A percentile compares a stretch with the other conserved stretches of the same genome.
Evolutionary conservation across 2,797 vertebrate genomes (phyloP).

Genomic region (Bradypodion pumilum): DNA sequence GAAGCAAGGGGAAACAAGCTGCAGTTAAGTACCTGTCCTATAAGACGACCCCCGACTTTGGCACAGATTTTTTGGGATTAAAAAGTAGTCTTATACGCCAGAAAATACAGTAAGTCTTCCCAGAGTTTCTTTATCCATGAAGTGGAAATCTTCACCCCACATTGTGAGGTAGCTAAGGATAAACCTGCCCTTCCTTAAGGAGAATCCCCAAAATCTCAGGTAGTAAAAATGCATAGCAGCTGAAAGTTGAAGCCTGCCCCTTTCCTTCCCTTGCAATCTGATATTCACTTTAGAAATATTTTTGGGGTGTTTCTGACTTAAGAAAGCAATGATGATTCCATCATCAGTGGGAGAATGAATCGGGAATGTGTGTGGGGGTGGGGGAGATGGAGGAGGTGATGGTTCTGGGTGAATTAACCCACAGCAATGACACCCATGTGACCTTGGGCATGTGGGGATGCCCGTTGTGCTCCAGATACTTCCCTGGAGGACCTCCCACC

Average conservation of each 20-base stretch:
- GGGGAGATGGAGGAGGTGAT: background rate
- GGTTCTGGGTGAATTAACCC: background rate
- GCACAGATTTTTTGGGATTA: too few relatives aligned
- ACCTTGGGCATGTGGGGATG: background rate
- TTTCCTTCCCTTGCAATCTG: background rate
- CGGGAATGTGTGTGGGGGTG: background rate
- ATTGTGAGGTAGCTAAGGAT: background rate
- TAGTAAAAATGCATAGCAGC: too few relatives aligned
- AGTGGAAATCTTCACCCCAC: background rate
- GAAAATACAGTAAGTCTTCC: too few relatives aligned
- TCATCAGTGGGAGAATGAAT: too few relatives aligned
- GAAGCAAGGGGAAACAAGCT: too few relatives aligned
- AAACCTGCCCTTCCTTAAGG: background rate
- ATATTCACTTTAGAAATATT: background rate
- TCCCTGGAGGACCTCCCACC: constrained; percentile 25
- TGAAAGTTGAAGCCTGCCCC: background rate
- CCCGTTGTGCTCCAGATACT: constrained; percentile 28
- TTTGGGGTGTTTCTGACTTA: too few relatives aligned
- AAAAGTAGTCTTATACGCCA: too few relatives aligned
- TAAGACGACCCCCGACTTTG: too few relatives aligned
- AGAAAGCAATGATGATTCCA: too few relatives aligned
- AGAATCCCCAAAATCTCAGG: background rate
- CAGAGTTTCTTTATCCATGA: too few relatives aligned
- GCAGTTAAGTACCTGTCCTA: too few relatives aligned
- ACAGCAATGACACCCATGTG: background rate